Base-by-base conservation (phyloP, 2,888 invertebrate species). In the Rapana venosa region DNA sequence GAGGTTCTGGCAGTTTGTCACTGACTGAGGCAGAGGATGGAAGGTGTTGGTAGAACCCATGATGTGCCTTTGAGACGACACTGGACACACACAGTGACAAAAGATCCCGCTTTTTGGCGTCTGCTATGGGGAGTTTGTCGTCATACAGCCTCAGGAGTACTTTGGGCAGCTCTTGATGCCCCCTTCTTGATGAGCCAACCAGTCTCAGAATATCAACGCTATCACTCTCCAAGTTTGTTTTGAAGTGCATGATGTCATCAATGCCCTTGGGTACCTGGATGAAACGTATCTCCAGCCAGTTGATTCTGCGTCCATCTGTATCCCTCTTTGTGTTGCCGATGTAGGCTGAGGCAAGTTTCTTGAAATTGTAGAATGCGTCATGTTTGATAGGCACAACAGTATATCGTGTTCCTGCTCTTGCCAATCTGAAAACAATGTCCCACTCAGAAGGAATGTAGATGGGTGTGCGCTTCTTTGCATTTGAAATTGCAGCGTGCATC, bases 371-470 rank as follows among this genome's bases (percentile, higher is more conserved):
- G 20, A 85, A n/a, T 56, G 56, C 85, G 0, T 0, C 6, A 26
- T 58, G 36, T 58, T 85, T 58, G 1, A 58, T 26, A 0, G 85
- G 85, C 2, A 11, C 30, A 13, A 85, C 85, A 6, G 0, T 4
- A 20, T 85, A 85, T 0, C 58, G 56, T 32, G n/a, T n/a, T 85
- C 58, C n/a, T 85, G 5, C n/a, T n/a, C 58, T 26, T 20, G 90
- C 86, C 58, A 20, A 58, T 61, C 77, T 26, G 22, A 90, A 32
- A 4, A 90, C 58, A 26, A 47, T 79, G 15, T 79, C 79, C 81
- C 81, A 90, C 8, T 58, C 56, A 47, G 56, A n/a, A 79, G 81
- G 89, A 26, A 36, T 56, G 77, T 61, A 87, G n/a, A 90, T 87
- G n/a, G 89, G 87, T 30, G 85, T 89, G 58, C 22, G 26, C 20